A percentile compares a stretch with the other conserved stretches of the same genome.
Evolutionary conservation across 1,140 invertebrate genomes (phyloP).

Genomic region (Meloidogyne exigua): DNA sequence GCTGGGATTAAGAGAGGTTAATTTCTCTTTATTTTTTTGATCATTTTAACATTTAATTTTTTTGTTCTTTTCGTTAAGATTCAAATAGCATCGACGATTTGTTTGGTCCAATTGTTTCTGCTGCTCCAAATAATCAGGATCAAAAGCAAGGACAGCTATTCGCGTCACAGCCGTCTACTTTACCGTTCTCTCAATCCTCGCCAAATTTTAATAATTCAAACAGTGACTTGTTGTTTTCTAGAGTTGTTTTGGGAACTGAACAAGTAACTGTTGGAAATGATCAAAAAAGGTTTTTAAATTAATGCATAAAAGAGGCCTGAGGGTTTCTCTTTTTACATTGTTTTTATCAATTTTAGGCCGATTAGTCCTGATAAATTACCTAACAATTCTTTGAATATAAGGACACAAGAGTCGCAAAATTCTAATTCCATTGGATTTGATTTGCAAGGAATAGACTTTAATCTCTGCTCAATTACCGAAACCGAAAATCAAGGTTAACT

Average conservation of each 20-base stretch:
- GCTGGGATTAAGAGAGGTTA: not conserved
- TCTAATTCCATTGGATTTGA: not conserved
- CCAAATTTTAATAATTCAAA: not conserved
- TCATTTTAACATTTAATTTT: not conserved
- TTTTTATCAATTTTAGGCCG: not conserved
- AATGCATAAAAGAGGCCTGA: no score
- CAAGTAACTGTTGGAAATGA: conserved; percentile 1
- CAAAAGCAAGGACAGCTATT: not conserved
- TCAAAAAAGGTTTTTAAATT: not conserved
- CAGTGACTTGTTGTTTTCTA: not conserved
- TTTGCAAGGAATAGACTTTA: conserved; percentile 13
- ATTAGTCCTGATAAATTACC: not conserved
- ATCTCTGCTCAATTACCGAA: conserved; percentile 1
- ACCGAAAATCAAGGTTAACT: conserved; percentile 12
- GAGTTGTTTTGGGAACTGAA: not conserved
- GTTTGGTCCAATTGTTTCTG: conserved; percentile 17
- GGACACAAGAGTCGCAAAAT: not conserved
- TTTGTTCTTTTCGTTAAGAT: not conserved
- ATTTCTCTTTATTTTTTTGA: not conserved
- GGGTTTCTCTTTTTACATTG: no score
- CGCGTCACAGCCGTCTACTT: not conserved
- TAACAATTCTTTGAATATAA: conserved; percentile 2
- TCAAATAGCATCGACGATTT: conserved; percentile 28
- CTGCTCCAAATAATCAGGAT: not conserved
- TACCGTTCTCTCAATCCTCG: not conserved